These are phyloP conservation scores for Seira sanloemensis DNA, from an alignment of 2,888 invertebrate species.

Conservation along the genomic window DNA sequence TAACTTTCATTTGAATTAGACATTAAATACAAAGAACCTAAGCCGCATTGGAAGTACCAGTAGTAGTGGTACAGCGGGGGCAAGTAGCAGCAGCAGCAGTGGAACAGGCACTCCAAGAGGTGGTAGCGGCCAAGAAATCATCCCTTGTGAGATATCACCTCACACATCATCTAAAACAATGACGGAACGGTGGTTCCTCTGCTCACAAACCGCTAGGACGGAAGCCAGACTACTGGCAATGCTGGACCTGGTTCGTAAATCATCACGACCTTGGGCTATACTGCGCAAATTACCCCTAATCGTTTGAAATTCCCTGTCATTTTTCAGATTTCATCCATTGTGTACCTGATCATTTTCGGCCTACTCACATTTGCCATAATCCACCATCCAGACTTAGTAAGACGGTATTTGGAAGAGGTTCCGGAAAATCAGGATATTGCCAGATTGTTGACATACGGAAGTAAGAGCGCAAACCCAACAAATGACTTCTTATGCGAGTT, in stretches of 20 bases:
- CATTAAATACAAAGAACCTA: conserved; percentile 49
- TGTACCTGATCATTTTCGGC: conserved; percentile 61
- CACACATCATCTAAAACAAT: conserved; percentile 36
- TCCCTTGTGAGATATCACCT: background rate
- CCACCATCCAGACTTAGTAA: conserved; percentile 62
- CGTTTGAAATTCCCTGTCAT: background rate
- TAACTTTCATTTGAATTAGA: too few relatives aligned
- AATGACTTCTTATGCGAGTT: too few relatives aligned
- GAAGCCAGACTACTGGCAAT: conserved; percentile 64
- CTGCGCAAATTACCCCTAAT: background rate
- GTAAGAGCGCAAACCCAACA: conserved; percentile 67
- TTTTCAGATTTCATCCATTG: conserved; percentile 52
- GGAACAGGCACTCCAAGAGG: background rate
- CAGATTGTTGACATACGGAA: conserved; percentile 70
- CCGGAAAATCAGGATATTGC: conserved; percentile 70
- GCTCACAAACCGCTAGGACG: conserved; percentile 64
- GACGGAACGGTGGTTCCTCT: conserved; percentile 66
- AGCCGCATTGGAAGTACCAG: conserved; percentile 45
- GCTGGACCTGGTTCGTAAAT: conserved; percentile 62
- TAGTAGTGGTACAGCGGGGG: background rate
- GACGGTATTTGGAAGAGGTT: conserved; percentile 66
- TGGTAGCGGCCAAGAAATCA: background rate
- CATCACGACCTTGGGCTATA: background rate
- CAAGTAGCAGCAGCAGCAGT: background rate
- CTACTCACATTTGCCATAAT: conserved; percentile 61